phyloP scores from a whole-genome alignment of 2,113 vertebrate genomes.

The cat (Felis catus) region DNA sequence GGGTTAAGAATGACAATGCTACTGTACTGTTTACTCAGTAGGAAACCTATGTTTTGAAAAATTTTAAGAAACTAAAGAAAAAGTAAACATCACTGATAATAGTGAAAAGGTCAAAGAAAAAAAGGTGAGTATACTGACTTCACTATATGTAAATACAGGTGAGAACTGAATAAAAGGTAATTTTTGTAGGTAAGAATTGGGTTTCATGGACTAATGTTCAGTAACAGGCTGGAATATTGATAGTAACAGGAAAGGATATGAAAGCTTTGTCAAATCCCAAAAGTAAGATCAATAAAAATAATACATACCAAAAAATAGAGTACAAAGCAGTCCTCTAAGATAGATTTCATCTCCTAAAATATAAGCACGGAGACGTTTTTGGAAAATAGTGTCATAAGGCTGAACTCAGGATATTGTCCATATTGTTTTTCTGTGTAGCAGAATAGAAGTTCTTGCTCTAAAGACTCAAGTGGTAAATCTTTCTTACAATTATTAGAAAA shows the following conservation, averaged over 20 bases:
- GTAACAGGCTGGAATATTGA: background rate
- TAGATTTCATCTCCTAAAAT: background rate
- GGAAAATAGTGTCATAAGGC: constrained; percentile 12
- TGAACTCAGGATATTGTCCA: background rate
- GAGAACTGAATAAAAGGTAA: background rate
- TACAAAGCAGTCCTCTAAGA: background rate
- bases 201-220: background rate
- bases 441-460: background rate
- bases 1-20: background rate
- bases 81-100: background rate
- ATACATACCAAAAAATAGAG: background rate
- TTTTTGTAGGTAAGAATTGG: background rate
- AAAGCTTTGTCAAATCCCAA: constrained; percentile 20
- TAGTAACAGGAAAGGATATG: background rate
- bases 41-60: background rate
- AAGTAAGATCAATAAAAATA: constrained; percentile 5
- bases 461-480: background rate
- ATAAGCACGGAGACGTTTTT: background rate
- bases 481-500: background rate
- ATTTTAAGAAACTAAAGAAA: background rate
- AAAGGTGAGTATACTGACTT: background rate
- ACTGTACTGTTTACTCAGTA: background rate
- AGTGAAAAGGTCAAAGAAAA: background rate
- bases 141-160: background rate
- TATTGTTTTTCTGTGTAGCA: background rate